Base-by-base conservation (phyloP, 2,888 invertebrate genomes). In the Andrena haemorrhoa region DNA sequence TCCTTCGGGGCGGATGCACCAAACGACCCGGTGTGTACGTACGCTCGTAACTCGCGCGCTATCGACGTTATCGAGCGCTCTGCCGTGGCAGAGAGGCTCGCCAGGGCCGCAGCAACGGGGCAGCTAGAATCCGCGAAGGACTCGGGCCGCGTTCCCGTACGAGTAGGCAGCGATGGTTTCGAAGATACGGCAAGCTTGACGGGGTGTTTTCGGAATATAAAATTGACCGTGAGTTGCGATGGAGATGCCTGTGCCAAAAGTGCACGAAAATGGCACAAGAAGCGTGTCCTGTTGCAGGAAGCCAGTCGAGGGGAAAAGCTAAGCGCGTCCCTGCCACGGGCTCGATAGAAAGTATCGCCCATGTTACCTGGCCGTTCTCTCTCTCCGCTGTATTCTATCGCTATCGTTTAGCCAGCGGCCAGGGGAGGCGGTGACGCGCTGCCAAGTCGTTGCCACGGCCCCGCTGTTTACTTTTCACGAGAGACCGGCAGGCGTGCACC, bases 401-500 rank as follows among this genome's bases (percentile, higher is more conserved):
- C 68, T 83, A 82, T 83, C 83, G 82, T 75, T 75, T 78, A 68
- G 82, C 83, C 79, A 23, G 63, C 41, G 78, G 82, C 47, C 29
- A 58, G 51, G 70, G 73, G 76, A 70, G 72, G 75, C 68, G 86
- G 81, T 75, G 87, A 85, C 83, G 86, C 79, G 79, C 53, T 71
- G 84, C 84, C 80, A 75, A 88, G 87, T 90, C 90, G 89, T 89
- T 90, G 89, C 88, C 87, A 86, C 87, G 80, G 80, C 80, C 84
- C 73, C 23, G 86, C 86, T 90, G 89, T 90, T 90, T 90, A 89
- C 90, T 89, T 90, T 90, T 89, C 90, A 90, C 87, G 87, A 86
- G 78, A 87, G 84, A 88, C 86, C 75, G 83, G 61, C 65, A 56
- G 73, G 77, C 79, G 85, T 75, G 76, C 79, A 80, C 76, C 74